A percentile compares a stretch with the other conserved stretches of the same genome.
Evolutionary conservation across 2,888 invertebrate genomes (phyloP).

Genomic region (Ectemnius cavifrons): DNA sequence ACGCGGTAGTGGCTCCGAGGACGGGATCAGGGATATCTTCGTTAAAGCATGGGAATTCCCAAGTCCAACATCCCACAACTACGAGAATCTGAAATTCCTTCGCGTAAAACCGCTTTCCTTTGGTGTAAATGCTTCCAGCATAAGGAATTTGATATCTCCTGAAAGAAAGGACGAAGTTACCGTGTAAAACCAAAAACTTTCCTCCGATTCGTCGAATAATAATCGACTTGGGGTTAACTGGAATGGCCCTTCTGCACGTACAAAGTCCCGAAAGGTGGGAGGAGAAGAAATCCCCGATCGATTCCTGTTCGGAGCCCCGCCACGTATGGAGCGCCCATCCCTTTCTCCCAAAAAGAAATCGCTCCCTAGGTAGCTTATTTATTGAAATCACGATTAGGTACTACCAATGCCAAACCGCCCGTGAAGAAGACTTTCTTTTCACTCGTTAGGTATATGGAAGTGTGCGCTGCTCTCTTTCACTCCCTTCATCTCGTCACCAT

Average conservation of each 20-base stretch:
- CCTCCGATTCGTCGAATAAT: no score
- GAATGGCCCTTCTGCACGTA: no score
- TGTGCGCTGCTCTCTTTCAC: constrained; percentile 58
- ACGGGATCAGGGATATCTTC: constrained; percentile 28
- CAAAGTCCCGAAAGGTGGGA: no score
- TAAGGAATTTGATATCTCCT: no score
- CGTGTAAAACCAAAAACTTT: no score
- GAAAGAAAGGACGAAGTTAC: no score
- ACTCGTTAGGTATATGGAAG: constrained; percentile 50
- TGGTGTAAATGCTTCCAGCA: no score
- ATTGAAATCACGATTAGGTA: constrained; percentile 75
- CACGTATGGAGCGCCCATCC: constrained; percentile 69
- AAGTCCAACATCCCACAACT: not conserved
- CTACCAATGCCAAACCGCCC: constrained; percentile 56
- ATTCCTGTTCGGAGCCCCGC: constrained; percentile 64
- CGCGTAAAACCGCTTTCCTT: no score
- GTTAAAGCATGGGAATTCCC: constrained; percentile 4
- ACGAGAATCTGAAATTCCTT: constrained; percentile 8
- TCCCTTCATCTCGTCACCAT: constrained; percentile 23
- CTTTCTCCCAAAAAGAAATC: constrained; percentile 64
- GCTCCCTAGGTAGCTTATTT: constrained; percentile 76
- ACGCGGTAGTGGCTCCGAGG: constrained; percentile 69
- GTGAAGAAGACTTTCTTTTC: constrained; percentile 40
- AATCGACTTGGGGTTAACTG: no score
- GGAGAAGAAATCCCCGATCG: constrained; percentile 24